Evolutionary conservation across 2,797 vertebrate genomes (phyloP), one percentile per base, ranked within the genome.

Genomic region (Coccyzus lansbergi): DNA sequence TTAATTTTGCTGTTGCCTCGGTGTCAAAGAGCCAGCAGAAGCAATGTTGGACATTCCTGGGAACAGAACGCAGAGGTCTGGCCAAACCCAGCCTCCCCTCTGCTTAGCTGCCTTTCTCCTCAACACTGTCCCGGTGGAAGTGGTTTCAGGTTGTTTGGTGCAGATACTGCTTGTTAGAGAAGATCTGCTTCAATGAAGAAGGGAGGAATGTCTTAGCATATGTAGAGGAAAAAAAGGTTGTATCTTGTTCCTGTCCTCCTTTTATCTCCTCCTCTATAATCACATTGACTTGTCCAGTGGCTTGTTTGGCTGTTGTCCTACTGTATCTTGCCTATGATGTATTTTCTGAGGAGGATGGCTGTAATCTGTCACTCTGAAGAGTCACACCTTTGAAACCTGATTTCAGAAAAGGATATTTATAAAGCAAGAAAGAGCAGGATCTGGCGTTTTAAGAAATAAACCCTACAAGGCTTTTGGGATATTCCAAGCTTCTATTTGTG

Each of bases 51-150:
- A 18, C 9, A 11, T 36, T 92, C 34, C 67, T 9, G 51, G 55
- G 6, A 7, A 51, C n/a, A 72, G 71, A 78, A 65, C 0, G 0
- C 34, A 11, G 42, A 78, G 33, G 16, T 59, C 74, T 69, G 74
- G 15, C 36, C 46, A 24, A 29, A 72, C 88, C 81, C 3, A 3
- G 22, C 7, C 33, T 70, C 46, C 16, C 2, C 49, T 81, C 21
- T 1, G 2, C 58, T 55, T 40, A 31, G 16, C 36, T 52, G 26
- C 36, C 22, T 20, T 67, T 49, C 49, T 70, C 6, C 46, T 34
- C 51, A 81, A 12, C 15, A 5, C 7, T 1, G 0, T 24, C 29
- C 11, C 7, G 28, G 26, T 3, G 0, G 28, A 91, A 36, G 9
- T 48, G 79, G 12, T 16, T 29, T 88, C 12, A 10, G 65, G 34